Evolutionary conservation across 1,140 invertebrate species (phyloP), one percentile per base, ranked within the genome.

Genomic region (Temnothorax nylanderi): DNA sequence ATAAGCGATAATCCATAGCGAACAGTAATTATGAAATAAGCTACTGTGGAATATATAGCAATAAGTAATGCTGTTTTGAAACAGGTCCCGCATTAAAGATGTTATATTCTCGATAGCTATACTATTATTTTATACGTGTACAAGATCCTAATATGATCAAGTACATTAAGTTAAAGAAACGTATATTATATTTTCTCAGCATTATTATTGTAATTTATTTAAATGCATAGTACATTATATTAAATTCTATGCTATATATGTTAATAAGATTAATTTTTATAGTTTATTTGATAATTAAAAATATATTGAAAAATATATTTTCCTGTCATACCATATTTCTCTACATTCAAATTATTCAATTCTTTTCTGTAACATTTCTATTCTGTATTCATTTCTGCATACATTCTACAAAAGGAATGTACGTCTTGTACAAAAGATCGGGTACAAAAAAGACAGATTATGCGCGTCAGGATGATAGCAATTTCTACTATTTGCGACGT

Each of bases 1-100:
- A 47, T 60, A 84, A 82, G 78, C 41, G 37, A 47, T 85, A 85
- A 65, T 64, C 78, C 54, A 84, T n/a, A 34, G 26, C 16, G 72
- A n/a, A 26, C 21, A 65, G 74, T 75, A 62, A 84, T 84, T 49
- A 44, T 47, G 44, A 32, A 60, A 47, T 44, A 37, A 34, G 41
- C 51, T 47, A 26, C 51, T 58, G 18, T 41, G 26, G n/a, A 69
- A 54, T 69, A 41, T 54, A 41, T 37, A 81, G 51, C 67, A 81
- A 71, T 65, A 80, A 8, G n/a, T 65, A 65, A 69, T 51, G 60
- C n/a, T 71, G n/a, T 5, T 56, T 10, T 32, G 56, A 60, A 71
- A 56, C 51, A 81, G 47, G 21, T 81, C 65, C 49, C 56, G 37
- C 49, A 44, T 69, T 71, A 58, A 71, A 56, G 18, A 34, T 49